phyloP scores from a whole-genome alignment of 2,797 vertebrate species.

The Bryconaethiops microstoma region DNA sequence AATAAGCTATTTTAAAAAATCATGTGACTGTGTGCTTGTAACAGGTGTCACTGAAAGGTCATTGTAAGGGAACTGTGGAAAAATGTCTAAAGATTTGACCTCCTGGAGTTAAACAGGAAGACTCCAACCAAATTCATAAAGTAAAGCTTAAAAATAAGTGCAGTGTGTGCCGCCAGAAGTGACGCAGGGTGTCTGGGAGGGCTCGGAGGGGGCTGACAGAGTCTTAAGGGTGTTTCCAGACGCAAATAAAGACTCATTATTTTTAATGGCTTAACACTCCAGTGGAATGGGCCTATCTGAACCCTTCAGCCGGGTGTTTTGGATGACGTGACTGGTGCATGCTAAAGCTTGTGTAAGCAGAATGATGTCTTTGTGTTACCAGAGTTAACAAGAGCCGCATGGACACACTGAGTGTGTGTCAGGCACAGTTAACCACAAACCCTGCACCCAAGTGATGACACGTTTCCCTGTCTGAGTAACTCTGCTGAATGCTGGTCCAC shows the following conservation, averaged over 20 bases:
- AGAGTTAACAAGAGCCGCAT: slow-evolving; percentile 70
- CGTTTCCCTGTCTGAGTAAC: background rate
- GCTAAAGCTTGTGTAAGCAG: slow-evolving; percentile 70
- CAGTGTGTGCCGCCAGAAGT: slow-evolving; percentile 38
- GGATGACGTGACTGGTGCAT: slow-evolving; percentile 73
- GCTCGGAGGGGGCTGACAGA: slow-evolving; percentile 47
- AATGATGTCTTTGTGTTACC: slow-evolving; percentile 85
- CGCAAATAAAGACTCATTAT: slow-evolving; percentile 80
- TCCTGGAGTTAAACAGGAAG: background rate
- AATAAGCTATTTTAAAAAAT: slow-evolving; percentile 9
- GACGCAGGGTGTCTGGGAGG: slow-evolving; percentile 27
- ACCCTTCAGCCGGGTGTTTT: slow-evolving; percentile 75
- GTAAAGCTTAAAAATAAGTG: slow-evolving; percentile 56
- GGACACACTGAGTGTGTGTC: slow-evolving; percentile 48
- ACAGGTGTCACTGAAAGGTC: background rate
- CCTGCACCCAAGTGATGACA: slow-evolving; percentile 63
- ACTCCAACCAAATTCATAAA: slow-evolving; percentile 56
- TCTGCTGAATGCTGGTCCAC: background rate
- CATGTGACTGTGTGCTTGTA: too few relatives aligned
- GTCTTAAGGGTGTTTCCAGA: slow-evolving; percentile 52
- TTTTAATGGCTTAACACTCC: slow-evolving; percentile 88
- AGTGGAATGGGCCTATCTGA: slow-evolving; percentile 81
- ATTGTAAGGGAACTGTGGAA: background rate
- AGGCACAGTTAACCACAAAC: slow-evolving; percentile 59
- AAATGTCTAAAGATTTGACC: background rate